A percentile compares a stretch with the other conserved stretches of the same genome.
Evolutionary conservation across 2,888 invertebrate genomes (phyloP).

Genomic region (Elysia crispata): DNA sequence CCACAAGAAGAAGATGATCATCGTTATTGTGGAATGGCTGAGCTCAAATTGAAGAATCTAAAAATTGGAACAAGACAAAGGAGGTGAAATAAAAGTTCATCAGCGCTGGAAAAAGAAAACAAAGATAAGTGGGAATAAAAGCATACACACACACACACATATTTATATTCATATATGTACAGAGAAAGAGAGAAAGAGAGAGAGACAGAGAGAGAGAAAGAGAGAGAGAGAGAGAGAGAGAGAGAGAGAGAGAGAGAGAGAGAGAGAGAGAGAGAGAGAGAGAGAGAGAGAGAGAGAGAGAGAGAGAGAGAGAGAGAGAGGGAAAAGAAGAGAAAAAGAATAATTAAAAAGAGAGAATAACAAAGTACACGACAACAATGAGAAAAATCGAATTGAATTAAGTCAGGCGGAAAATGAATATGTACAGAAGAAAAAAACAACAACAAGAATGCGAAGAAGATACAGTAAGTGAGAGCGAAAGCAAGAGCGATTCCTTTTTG

Average conservation of each 20-base stretch:
- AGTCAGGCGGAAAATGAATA: too few relatives aligned
- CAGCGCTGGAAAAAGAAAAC: neutral
- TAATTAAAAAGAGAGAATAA: too few relatives aligned
- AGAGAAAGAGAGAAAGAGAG: neutral
- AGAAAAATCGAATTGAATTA: too few relatives aligned
- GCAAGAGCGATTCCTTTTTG: too few relatives aligned
- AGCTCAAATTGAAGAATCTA: constrained; percentile 61
- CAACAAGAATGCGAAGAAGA: too few relatives aligned
- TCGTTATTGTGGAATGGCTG: constrained; percentile 60
- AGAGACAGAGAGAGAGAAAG: neutral
- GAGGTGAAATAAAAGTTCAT: neutral
- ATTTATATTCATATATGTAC: too few relatives aligned
- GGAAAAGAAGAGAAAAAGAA: neutral
- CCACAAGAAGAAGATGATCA: constrained; percentile 65
- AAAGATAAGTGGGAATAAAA: too few relatives aligned
- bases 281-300: neutral
- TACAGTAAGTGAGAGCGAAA: too few relatives aligned
- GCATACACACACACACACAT: too few relatives aligned
- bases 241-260: neutral
- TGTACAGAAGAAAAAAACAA: too few relatives aligned
- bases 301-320: neutral
- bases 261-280: neutral
- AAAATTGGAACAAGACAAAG: constrained; percentile 20
- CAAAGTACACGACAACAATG: too few relatives aligned
- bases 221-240: neutral